Evolutionary conservation across 1,140 invertebrate species (phyloP).

Genomic region (Zaprionus nigranus): DNA sequence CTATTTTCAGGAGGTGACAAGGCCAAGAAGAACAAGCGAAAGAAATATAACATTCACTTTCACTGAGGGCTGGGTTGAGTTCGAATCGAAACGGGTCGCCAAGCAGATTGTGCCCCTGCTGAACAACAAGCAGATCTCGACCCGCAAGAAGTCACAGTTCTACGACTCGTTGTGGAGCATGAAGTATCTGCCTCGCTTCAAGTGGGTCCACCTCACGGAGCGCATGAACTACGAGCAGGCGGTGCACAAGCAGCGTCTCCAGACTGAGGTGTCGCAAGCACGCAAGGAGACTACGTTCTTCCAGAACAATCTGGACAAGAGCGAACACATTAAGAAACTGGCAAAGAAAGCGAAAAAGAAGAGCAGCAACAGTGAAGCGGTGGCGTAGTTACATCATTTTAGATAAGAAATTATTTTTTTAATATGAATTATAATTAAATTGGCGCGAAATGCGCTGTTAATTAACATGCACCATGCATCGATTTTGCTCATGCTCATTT

Average conservation of each 20-base stretch:
- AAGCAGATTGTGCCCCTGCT: constrained; percentile 92
- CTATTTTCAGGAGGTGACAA: constrained; percentile 34
- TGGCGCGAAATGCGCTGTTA: constrained; percentile 25
- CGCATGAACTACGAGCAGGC: constrained; percentile 96
- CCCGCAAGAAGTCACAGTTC: constrained; percentile 93
- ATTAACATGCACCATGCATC: too few relatives aligned
- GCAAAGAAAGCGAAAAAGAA: constrained; percentile 55
- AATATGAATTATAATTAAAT: constrained; percentile 22
- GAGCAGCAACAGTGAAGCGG: background rate
- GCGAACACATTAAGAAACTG: constrained; percentile 88
- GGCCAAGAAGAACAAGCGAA: constrained; percentile 81
- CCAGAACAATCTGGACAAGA: constrained; percentile 92
- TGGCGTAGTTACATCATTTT: constrained; percentile 26
- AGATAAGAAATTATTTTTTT: constrained; percentile 24
- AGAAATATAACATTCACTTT: constrained; percentile 89
- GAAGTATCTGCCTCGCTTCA: constrained; percentile 97
- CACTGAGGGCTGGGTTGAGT: constrained; percentile 98
- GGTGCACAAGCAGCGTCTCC: constrained; percentile 92
- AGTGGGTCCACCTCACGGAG: constrained; percentile 97
- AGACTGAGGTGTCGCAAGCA: constrained; percentile 95
- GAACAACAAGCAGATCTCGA: constrained; percentile 95
- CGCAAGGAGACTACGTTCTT: constrained; percentile 95
- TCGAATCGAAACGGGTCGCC: constrained; percentile 94
- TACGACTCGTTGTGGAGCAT: constrained; percentile 97
- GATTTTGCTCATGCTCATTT: too few relatives aligned